Conservation (phyloP, 2,113 vertebrate genomes). For the Psephotus haematonotus region DNA sequence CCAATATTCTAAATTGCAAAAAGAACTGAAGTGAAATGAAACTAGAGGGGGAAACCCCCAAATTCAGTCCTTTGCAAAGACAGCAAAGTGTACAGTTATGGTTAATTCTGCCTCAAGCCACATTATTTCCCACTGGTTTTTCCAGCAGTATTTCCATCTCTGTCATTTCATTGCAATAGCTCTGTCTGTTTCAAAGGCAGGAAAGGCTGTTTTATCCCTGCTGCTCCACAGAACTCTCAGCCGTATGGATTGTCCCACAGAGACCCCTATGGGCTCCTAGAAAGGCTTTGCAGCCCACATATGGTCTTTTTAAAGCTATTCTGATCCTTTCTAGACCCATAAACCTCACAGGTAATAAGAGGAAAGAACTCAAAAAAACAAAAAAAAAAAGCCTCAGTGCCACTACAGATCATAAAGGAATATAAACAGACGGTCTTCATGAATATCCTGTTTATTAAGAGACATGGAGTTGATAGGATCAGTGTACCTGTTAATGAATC, state of each 20-base stretch:
- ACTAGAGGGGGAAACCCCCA: not conserved
- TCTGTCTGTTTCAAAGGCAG: conserved; percentile 30
- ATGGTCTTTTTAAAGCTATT: not conserved
- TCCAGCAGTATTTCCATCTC: conserved; percentile 13
- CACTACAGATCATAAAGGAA: not conserved
- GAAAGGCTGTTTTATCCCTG: conserved; percentile 31
- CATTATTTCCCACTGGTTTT: not conserved
- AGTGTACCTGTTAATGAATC: not conserved
- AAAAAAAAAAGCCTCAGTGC: not conserved
- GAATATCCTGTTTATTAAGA: conserved; percentile 4
- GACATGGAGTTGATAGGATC: not conserved
- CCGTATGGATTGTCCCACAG: conserved; percentile 57
- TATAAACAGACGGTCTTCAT: not conserved
- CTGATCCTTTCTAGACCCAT: not conserved
- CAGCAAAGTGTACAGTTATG: not conserved
- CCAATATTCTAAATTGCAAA: not conserved
- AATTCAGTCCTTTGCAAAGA: not conserved
- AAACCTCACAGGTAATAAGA: not conserved
- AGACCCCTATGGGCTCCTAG: conserved; percentile 54
- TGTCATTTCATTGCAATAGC: conserved; percentile 27
- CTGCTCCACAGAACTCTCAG: not conserved
- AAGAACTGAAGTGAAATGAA: not conserved
- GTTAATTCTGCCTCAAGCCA: not conserved
- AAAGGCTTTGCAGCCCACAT: conserved; percentile 2
- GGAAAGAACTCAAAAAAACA: not conserved